phyloP scores from a whole-genome alignment of 2,113 vertebrate species.

The Athene noctua region DNA sequence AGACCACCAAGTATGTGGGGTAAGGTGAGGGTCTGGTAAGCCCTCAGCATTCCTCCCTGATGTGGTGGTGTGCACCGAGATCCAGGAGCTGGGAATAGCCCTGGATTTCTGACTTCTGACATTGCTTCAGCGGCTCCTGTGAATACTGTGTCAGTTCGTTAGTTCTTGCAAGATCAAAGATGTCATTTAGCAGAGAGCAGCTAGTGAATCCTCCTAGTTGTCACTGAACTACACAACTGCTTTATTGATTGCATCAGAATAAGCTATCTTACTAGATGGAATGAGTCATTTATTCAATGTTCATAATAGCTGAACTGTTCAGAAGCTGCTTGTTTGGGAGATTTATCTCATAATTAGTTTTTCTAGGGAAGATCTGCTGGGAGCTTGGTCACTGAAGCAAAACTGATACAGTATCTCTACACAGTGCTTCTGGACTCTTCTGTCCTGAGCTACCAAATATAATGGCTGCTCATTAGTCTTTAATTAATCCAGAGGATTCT shows the following conservation, averaged over 20 bases:
- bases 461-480: background rate
- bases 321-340: constrained; percentile 38
- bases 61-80: background rate
- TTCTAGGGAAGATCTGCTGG: constrained; percentile 1
- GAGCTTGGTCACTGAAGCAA: constrained; percentile 4
- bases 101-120: background rate
- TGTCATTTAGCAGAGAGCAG: background rate
- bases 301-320: constrained; percentile 27
- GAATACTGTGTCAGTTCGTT: background rate
- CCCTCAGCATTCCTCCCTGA: background rate
- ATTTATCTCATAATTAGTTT: constrained; percentile 39
- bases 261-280: background rate
- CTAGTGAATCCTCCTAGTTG: background rate
- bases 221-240: background rate
- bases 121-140: background rate
- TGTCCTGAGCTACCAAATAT: background rate
- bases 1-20: background rate
- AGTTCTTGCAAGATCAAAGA: background rate
- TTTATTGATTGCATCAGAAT: constrained; percentile 7
- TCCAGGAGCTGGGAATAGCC: background rate
- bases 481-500: background rate
- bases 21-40: background rate
- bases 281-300: constrained; percentile 25
- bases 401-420: background rate
- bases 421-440: background rate